These are phyloP conservation scores for Electrona antarctica DNA, from an alignment of 2,113 vertebrate genomes.

Conservation along the genomic window DNA sequence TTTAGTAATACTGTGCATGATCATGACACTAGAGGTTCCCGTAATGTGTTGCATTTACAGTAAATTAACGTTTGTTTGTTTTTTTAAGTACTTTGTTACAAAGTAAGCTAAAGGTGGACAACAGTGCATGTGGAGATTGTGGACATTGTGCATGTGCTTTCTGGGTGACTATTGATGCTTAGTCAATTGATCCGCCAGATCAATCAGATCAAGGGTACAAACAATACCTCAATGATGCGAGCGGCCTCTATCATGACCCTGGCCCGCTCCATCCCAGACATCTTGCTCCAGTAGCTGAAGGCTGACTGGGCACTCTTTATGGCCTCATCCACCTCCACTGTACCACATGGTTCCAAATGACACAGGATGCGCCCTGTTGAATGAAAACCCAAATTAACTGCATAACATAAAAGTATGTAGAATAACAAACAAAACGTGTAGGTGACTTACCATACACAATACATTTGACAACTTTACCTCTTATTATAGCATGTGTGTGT, in stretches of 20 bases:
- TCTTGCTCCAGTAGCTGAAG: constrained; percentile 86
- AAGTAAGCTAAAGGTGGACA: too few species aligned
- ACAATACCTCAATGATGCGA: constrained; percentile 86
- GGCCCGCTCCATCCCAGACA: constrained; percentile 92
- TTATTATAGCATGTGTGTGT: too few species aligned
- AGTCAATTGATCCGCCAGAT: too few species aligned
- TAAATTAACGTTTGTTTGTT: too few species aligned
- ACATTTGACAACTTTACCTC: background rate
- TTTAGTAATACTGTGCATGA: too few species aligned
- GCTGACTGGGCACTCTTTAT: constrained; percentile 85
- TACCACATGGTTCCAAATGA: constrained; percentile 84
- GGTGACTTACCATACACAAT: background rate
- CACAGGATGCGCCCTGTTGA: constrained; percentile 86
- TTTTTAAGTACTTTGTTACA: too few species aligned
- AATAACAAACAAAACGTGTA: background rate
- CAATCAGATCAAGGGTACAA: background rate
- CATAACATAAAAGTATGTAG: background rate
- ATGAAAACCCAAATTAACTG: background rate
- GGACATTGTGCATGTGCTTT: too few species aligned
- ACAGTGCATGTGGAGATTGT: too few species aligned
- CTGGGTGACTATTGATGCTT: too few species aligned
- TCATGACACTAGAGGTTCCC: too few species aligned
- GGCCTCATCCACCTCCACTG: constrained; percentile 86
- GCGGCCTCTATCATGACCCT: constrained; percentile 90
- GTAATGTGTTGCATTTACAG: too few species aligned